A percentile compares a stretch with the other conserved stretches of the same genome.
These are phyloP conservation scores for Gastracanthus pulcherrimus DNA, from an alignment of 2,888 invertebrate species.

Conservation along the genomic window DNA sequence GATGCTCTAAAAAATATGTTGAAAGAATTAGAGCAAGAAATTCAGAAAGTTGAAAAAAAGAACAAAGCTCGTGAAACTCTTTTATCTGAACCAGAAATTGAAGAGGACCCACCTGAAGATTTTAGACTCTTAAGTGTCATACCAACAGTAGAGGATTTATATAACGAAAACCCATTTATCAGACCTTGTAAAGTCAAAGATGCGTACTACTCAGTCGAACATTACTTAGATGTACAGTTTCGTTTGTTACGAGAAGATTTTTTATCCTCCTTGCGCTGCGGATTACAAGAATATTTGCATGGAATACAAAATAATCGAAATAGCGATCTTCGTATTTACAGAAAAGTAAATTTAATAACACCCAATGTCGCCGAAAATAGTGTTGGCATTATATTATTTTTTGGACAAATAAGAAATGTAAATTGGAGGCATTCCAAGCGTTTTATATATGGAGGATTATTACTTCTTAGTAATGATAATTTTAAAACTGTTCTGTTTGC, in stretches of 20 bases:
- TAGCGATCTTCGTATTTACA: slow-evolving; percentile 11
- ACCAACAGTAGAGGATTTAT: slow-evolving; percentile 19
- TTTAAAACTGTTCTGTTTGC: slow-evolving; percentile 7
- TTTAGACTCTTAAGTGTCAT: slow-evolving; percentile 3
- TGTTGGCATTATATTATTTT: not conserved
- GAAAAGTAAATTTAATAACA: not conserved
- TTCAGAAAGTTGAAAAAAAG: not conserved
- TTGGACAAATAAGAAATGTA: not conserved
- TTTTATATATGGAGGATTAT: not conserved
- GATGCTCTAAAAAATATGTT: not conserved
- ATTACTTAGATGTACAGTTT: slow-evolving; percentile 44
- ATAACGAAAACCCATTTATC: not conserved
- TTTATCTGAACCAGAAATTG: not conserved
- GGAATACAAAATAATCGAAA: not conserved
- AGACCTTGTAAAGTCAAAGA: slow-evolving; percentile 13
- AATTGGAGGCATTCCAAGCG: not conserved
- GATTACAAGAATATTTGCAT: not conserved
- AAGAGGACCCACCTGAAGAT: slow-evolving; percentile 22
- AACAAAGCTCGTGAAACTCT: too few relatives aligned
- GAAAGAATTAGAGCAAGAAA: not conserved
- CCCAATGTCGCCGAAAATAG: not conserved
- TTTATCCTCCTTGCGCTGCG: slow-evolving; percentile 15
- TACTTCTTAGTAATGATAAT: slow-evolving; percentile 7
- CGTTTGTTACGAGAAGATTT: slow-evolving; percentile 38
- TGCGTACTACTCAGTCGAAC: slow-evolving; percentile 31